Percentiles rank a stretch among this genome's conserved stretches.
Evolutionary conservation across 2,888 invertebrate genomes (phyloP).

Genomic region (Pocota personata): DNA sequence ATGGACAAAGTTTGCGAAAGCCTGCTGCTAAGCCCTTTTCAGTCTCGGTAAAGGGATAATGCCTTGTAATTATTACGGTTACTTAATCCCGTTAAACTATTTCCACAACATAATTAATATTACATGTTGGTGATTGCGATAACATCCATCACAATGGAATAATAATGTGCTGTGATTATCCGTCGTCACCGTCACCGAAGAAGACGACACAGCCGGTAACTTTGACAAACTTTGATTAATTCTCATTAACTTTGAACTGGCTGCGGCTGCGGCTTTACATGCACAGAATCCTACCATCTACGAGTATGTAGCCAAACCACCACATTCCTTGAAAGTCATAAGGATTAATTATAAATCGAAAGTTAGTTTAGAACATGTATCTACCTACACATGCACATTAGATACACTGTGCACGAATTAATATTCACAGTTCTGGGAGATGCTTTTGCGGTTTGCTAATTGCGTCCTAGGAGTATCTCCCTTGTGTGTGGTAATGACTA

Average conservation of each 20-base stretch:
- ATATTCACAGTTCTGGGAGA: constrained; percentile 35
- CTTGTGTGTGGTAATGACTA: not conserved
- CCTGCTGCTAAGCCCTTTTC: constrained; percentile 6
- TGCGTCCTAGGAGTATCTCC: constrained; percentile 33
- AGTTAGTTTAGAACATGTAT: constrained; percentile 35
- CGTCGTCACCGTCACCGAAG: not conserved
- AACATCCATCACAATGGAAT: constrained; percentile 64
- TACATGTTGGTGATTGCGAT: constrained; percentile 60
- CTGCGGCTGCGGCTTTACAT: constrained; percentile 40
- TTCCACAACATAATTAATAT: constrained; percentile 68
- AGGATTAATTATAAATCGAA: constrained; percentile 56
- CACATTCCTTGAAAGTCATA: constrained; percentile 36
- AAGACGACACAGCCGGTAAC: constrained; percentile 25
- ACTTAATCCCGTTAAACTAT: constrained; percentile 71
- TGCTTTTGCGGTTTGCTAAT: constrained; percentile 53
- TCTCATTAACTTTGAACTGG: constrained; percentile 64
- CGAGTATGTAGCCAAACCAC: not conserved
- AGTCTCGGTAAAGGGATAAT: constrained; percentile 40
- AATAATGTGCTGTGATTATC: constrained; percentile 61
- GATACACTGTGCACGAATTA: constrained; percentile 17
- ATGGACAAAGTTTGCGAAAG: constrained; percentile 38
- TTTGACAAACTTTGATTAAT: constrained; percentile 66
- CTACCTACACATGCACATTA: not conserved
- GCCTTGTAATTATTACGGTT: constrained; percentile 62
- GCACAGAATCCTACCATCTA: constrained; percentile 5